A percentile compares a stretch with the other conserved stretches of the same genome.
Evolutionary conservation across 2,888 invertebrate species (phyloP).

Genomic region (Melanargia galathea): DNA sequence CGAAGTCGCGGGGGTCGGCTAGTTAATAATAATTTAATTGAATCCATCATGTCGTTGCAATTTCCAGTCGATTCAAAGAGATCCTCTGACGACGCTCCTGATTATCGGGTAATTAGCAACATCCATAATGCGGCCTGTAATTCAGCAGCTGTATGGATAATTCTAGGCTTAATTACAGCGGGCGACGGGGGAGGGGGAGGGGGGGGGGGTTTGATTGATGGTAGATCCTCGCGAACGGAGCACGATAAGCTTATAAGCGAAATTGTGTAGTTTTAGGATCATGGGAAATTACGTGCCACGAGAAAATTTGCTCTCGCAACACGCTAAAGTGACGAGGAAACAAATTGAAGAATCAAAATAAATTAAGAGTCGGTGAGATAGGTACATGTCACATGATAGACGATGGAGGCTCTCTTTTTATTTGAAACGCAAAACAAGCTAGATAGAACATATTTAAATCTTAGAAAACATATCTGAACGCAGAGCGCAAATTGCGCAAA

Average conservation of each 20-base stretch:
- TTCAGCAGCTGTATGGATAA: constrained; percentile 1
- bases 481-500: too few relatives aligned
- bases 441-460: too few relatives aligned
- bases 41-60: constrained; percentile 15
- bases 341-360: too few relatives aligned
- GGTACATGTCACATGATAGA: too few relatives aligned
- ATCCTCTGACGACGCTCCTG: constrained; percentile 31
- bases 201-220: constrained; percentile 42
- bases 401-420: too few relatives aligned
- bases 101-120: constrained; percentile 36
- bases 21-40: neutral
- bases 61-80: constrained; percentile 33
- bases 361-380: too few relatives aligned
- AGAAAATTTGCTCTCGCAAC: too few relatives aligned
- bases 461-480: too few relatives aligned
- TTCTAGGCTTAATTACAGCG: too few relatives aligned
- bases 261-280: neutral
- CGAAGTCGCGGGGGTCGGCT: too few relatives aligned
- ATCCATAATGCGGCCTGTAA: constrained; percentile 33
- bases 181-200: constrained; percentile 23
- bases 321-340: too few relatives aligned
- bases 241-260: constrained; percentile 1
- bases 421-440: too few relatives aligned
- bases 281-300: neutral
- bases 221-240: constrained; percentile 13